These are phyloP conservation scores for Spodoptera exigua DNA, from an alignment of 2,888 invertebrate species.

Conservation along the genomic window DNA sequence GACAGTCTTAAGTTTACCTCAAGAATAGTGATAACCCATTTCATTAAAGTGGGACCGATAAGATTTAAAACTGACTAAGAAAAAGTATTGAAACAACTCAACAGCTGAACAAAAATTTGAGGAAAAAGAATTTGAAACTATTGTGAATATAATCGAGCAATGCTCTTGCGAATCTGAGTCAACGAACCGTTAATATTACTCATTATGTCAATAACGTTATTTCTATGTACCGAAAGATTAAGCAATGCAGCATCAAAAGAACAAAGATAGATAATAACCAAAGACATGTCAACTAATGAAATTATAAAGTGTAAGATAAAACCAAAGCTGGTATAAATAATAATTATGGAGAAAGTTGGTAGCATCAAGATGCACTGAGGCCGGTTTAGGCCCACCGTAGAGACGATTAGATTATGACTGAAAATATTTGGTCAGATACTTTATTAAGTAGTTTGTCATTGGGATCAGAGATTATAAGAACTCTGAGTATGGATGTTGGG, in stretches of 20 bases:
- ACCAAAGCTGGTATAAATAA: slow-evolving; percentile 80
- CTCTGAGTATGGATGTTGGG: slow-evolving; percentile 49
- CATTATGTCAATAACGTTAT: slow-evolving; percentile 20
- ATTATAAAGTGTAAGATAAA: slow-evolving; percentile 73
- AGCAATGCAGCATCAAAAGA: slow-evolving; percentile 39
- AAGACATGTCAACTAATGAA: slow-evolving; percentile 66
- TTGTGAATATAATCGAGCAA: slow-evolving; percentile 19
- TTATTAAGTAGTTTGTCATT: slow-evolving; percentile 65
- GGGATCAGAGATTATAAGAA: slow-evolving; percentile 50
- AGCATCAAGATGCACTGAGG: slow-evolving; percentile 66
- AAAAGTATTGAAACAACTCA: not conserved
- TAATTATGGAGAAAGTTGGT: slow-evolving; percentile 85
- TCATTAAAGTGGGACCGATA: not conserved
- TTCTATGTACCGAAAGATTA: slow-evolving; percentile 20
- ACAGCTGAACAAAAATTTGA: slow-evolving; percentile 4
- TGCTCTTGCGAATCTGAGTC: slow-evolving; percentile 35
- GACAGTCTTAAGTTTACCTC: not conserved
- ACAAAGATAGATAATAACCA: slow-evolving; percentile 61
- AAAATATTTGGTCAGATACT: slow-evolving; percentile 77
- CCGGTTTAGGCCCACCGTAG: slow-evolving; percentile 61
- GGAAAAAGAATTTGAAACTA: slow-evolving; percentile 20
- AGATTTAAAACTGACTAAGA: not conserved
- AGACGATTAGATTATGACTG: slow-evolving; percentile 70
- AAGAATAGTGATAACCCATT: not conserved
- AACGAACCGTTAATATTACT: slow-evolving; percentile 21